Base-by-base conservation (phyloP, 2,888 invertebrate species). In the Meteorus cinctellus region DNA sequence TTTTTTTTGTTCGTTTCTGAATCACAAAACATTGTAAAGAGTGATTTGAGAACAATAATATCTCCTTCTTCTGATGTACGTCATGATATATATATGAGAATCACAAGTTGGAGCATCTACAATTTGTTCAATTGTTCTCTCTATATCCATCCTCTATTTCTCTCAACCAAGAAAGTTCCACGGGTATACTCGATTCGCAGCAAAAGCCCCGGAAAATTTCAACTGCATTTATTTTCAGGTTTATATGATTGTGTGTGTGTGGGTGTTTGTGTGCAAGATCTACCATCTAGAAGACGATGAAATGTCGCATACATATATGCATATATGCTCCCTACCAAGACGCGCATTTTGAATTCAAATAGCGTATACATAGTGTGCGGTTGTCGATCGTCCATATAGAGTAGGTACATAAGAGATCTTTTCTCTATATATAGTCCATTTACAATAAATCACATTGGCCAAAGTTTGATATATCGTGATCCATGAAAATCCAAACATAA, bases 271-370 rank as follows among this genome's bases (percentile, higher is more conserved):
- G 14, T 48, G 14, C 14, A n/a, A 48, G 4, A 2, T 48, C 4
- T 16, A 48, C 4, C 4, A 5, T n/a, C 1, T 48, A n/a, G 6
- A 48, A 48, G 14, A n/a, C 4, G 48, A n/a, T 48, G 48, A 48
- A 48, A 14, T 16, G 48, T 41, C 14, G 16, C n/a, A 48, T 48
- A 48, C 16, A 48, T 48, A n/a, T n/a, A 48, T 48, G 14, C 16
- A 69, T 31, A 16, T 65, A 41, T 41, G 41, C 65, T 65, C 24
- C 36, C 41, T 55, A 45, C 34, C 63, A n/a, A 36, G 63, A 69
- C 55, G 10, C 24, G 24, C 55, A 19, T 55, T 70, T 75, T 75
- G 75, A 75, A 75, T 75, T 48, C 63, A 69, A 69, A 74, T 74
- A 59, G 63, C 63, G 74, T 74, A 45, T 16, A 59, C 51, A 70